phyloP scores from a whole-genome alignment of 2,888 invertebrate species.

The Xestobium rufovillosum region DNA sequence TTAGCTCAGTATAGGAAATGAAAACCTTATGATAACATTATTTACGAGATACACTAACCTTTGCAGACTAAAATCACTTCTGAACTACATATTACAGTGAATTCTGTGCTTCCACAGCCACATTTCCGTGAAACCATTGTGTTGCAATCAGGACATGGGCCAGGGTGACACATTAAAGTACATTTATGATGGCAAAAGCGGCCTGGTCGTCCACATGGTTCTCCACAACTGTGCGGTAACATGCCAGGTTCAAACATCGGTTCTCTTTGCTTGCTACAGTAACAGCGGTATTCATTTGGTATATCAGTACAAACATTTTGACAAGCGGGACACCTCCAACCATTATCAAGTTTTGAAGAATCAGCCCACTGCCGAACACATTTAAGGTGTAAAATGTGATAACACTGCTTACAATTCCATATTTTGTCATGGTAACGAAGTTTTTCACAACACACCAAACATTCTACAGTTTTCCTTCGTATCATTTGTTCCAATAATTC shows the following conservation, averaged over 20 bases:
- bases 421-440: slow-evolving; percentile 73
- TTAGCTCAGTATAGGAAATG: too few relatives aligned
- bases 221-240: slow-evolving; percentile 88
- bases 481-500: slow-evolving; percentile 80
- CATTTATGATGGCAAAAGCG: slow-evolving; percentile 60
- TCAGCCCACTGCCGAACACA: slow-evolving; percentile 91
- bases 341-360: slow-evolving; percentile 65
- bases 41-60: slow-evolving; percentile 36
- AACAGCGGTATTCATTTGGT: slow-evolving; percentile 80
- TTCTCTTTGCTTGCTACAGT: slow-evolving; percentile 73
- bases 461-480: slow-evolving; percentile 75
- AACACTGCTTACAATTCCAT: slow-evolving; percentile 90
- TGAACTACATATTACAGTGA: slow-evolving; percentile 67
- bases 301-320: slow-evolving; percentile 69
- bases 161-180: slow-evolving; percentile 83
- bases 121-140: slow-evolving; percentile 67
- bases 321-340: slow-evolving; percentile 96
- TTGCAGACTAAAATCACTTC: slow-evolving; percentile 67
- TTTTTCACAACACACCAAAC: slow-evolving; percentile 88
- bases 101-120: slow-evolving; percentile 57
- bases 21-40: too few relatives aligned
- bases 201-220: slow-evolving; percentile 63
- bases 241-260: slow-evolving; percentile 71
- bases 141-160: slow-evolving; percentile 87
- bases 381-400: slow-evolving; percentile 83